Evolutionary conservation across 2,888 invertebrate genomes (phyloP), one percentile per base, ranked within the genome.

Genomic region (Phragmatobia fuliginosa): DNA sequence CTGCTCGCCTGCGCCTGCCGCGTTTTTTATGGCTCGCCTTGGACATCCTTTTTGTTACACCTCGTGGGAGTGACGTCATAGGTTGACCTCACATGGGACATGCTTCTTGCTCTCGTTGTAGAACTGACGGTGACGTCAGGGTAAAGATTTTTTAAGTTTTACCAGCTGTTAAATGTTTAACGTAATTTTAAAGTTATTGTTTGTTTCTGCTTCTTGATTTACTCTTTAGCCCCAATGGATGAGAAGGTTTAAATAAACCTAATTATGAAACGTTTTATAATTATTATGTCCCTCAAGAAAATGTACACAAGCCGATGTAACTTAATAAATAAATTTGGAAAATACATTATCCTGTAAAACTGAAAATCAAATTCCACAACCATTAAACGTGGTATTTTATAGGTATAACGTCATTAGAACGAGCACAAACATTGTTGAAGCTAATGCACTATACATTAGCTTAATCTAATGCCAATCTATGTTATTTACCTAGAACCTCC

Each of bases 11-110:
- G 72, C 56, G 66, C 36, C 67, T 58, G 31, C 56, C 72, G 66
- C 70, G 62, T 69, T 78, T 79, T 82, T 81, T 83, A 81, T 76
- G 65, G 75, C 58, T 59, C 70, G 66, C 73, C 67, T 73, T 68
- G 73, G 70, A 74, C 70, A 74, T 70, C 68, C 63, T 70, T 75
- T 73, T 81, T 74, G 77, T 78, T 74, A 79, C 70, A 75, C 65
- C 67, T 70, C 66, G 59, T 63, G 49, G 56, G 65, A 77, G 58
- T 71, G 74, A 73, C 77, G 68, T 73, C 76, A 72, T 67, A 49
- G 59, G 59, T 33, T 59, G 31, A 32, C 67, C 62, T 62, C 62
- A 56, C 49, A 10, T 58, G 56, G 56, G 59, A 64, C 62, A 18
- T 28, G 45, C 36, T 45, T 32, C 58, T 41, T 45, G 63, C 58